A percentile compares a stretch with the other conserved stretches of the same genome.
These are phyloP conservation scores for Bombus breviceps DNA, from an alignment of 1,140 invertebrate species.

Conservation along the genomic window DNA sequence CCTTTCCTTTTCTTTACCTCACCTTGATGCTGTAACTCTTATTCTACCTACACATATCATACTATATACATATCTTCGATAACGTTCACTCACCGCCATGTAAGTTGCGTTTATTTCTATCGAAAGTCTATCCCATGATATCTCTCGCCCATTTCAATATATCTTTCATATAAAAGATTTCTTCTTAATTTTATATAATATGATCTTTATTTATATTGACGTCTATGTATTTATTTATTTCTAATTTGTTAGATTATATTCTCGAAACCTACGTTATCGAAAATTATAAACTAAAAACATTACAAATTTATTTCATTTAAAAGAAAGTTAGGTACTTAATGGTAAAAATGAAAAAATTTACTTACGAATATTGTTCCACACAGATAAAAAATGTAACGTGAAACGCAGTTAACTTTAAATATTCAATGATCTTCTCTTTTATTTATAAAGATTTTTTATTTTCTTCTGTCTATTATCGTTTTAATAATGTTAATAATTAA, in stretches of 20 bases:
- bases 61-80: slow-evolving; percentile 29
- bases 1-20: slow-evolving; percentile 36
- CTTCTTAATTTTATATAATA: neutral
- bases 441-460: neutral
- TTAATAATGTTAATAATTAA: neutral
- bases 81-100: slow-evolving; percentile 69
- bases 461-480: neutral
- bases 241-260: neutral
- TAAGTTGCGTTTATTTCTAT: slow-evolving; percentile 52
- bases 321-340: neutral
- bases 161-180: neutral
- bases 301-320: neutral
- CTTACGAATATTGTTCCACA: neutral
- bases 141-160: neutral
- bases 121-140: neutral
- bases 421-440: neutral
- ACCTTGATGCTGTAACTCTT: slow-evolving; percentile 28
- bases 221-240: neutral
- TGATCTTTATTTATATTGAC: neutral
- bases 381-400: neutral
- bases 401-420: neutral
- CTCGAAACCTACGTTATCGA: neutral
- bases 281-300: neutral
- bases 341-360: neutral
- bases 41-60: slow-evolving; percentile 18